A percentile compares a stretch with the other conserved stretches of the same genome.
Conservation (phyloP, 2,888 invertebrate genomes). For the Endomychus coccineus region DNA sequence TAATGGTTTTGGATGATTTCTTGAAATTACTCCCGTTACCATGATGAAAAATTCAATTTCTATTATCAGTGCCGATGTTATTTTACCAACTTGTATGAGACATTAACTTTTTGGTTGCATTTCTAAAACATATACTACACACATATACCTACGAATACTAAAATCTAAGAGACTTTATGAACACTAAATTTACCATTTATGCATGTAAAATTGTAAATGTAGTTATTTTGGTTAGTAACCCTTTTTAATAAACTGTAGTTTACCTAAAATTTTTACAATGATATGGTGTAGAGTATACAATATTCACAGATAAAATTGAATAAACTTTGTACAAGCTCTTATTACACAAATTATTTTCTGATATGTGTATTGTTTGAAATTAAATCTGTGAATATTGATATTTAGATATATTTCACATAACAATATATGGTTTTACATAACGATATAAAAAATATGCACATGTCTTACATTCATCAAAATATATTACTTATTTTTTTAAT, state of each 20-base stretch:
- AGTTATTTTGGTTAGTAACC: slow-evolving; percentile 10
- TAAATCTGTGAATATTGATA: too few relatives aligned
- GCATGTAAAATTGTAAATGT: slow-evolving; percentile 12
- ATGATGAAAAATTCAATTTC: slow-evolving; percentile 2
- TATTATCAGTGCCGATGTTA: slow-evolving; percentile 1
- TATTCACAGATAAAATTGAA: too few relatives aligned
- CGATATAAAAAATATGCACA: too few relatives aligned
- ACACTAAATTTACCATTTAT: slow-evolving; percentile 14
- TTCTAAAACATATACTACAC: slow-evolving; percentile 35
- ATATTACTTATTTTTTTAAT: slow-evolving; percentile 20
- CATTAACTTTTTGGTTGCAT: slow-evolving; percentile 11
- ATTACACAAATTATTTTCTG: too few relatives aligned
- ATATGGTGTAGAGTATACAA: slow-evolving; percentile 16
- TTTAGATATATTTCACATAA: too few relatives aligned
- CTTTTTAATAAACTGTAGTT: slow-evolving; percentile 6
- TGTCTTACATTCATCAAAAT: too few relatives aligned
- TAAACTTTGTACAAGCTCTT: too few relatives aligned
- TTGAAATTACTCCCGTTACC: slow-evolving; percentile 5
- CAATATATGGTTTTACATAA: too few relatives aligned
- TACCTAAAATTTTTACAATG: slow-evolving; percentile 12
- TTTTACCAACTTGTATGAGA: slow-evolving; percentile 13
- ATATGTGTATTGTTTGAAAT: too few relatives aligned
- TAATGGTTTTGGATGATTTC: too few relatives aligned
- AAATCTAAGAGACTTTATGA: slow-evolving; percentile 11
- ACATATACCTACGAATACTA: slow-evolving; percentile 35